phyloP scores from a whole-genome alignment of 1,140 invertebrate species.

The Orius laevigatus region DNA sequence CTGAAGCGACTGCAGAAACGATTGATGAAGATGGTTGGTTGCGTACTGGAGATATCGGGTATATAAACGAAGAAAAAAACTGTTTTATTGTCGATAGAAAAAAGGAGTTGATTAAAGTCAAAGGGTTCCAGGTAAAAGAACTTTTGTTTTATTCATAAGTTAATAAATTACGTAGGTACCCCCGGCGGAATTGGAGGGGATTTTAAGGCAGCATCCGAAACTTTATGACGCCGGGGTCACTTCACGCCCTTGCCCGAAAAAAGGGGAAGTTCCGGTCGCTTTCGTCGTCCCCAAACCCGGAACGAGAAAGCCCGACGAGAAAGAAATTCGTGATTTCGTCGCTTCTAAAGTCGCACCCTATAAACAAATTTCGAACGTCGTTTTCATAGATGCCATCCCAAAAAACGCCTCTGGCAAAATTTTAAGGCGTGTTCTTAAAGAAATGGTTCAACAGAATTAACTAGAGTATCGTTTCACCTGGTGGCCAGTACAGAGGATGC shows the following conservation, averaged over 20 bases:
- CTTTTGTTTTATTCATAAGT: neutral
- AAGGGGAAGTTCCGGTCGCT: slow-evolving; percentile 45
- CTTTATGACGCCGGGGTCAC: slow-evolving; percentile 54
- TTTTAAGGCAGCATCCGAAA: slow-evolving; percentile 45
- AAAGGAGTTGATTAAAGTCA: slow-evolving; percentile 66
- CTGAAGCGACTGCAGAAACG: slow-evolving; percentile 41
- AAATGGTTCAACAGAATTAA: neutral
- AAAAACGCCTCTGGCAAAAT: slow-evolving; percentile 62
- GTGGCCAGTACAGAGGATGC: too few species aligned
- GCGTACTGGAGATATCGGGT: slow-evolving; percentile 62
- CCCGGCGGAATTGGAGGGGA: slow-evolving; percentile 51
- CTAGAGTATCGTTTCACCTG: too few species aligned
- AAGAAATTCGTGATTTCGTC: slow-evolving; percentile 35
- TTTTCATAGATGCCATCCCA: slow-evolving; percentile 49
- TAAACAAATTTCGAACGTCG: slow-evolving; percentile 50
- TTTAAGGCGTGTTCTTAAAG: slow-evolving; percentile 40
- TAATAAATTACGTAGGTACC: slow-evolving; percentile 29
- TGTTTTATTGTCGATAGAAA: slow-evolving; percentile 57
- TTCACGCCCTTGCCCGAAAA: slow-evolving; percentile 42
- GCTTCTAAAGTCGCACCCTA: slow-evolving; percentile 45
- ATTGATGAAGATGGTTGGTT: slow-evolving; percentile 57
- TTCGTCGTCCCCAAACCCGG: slow-evolving; percentile 39
- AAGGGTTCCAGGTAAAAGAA: slow-evolving; percentile 46
- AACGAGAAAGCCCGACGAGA: slow-evolving; percentile 22
- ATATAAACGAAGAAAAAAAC: slow-evolving; percentile 46